These are phyloP conservation scores for Platycercus adscitus DNA, from an alignment of 2,113 vertebrate species.

Conservation along the genomic window DNA sequence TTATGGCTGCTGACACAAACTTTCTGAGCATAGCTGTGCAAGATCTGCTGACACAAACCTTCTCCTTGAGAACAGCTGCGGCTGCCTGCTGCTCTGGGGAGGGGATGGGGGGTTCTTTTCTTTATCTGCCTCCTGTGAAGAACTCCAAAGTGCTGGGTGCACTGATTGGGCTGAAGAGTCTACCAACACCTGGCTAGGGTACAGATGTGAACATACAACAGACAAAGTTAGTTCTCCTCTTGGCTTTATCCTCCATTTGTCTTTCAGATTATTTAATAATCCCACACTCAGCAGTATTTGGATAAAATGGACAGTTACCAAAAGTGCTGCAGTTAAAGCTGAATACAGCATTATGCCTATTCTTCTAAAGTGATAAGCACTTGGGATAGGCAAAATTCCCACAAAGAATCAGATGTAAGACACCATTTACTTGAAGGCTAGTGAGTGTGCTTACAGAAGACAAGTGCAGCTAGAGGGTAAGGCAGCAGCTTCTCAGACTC, in stretches of 20 bases:
- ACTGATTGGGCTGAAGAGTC: neutral
- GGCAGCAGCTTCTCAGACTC: neutral
- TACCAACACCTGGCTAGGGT: neutral
- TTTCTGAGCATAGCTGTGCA: constrained; percentile 31
- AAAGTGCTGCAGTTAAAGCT: neutral
- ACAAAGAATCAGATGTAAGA: neutral
- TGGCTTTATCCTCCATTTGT: neutral
- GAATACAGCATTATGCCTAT: neutral
- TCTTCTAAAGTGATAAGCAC: neutral
- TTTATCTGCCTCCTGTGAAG: neutral
- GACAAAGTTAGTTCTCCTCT: neutral
- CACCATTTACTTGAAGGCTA: neutral
- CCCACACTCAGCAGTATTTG: neutral
- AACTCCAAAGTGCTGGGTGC: neutral
- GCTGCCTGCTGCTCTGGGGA: constrained; percentile 29
- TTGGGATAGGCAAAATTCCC: neutral
- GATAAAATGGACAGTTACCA: neutral
- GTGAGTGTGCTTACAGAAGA: neutral
- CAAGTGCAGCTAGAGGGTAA: neutral
- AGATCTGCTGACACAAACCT: constrained; percentile 66
- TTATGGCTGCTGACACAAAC: constrained; percentile 68
- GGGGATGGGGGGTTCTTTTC: neutral
- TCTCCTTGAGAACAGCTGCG: constrained; percentile 66
- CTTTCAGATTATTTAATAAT: constrained; percentile 1
- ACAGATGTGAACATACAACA: neutral